These are phyloP conservation scores for Tanytarsus gracilentus DNA, from an alignment of 2,888 invertebrate genomes.

Conservation along the genomic window DNA sequence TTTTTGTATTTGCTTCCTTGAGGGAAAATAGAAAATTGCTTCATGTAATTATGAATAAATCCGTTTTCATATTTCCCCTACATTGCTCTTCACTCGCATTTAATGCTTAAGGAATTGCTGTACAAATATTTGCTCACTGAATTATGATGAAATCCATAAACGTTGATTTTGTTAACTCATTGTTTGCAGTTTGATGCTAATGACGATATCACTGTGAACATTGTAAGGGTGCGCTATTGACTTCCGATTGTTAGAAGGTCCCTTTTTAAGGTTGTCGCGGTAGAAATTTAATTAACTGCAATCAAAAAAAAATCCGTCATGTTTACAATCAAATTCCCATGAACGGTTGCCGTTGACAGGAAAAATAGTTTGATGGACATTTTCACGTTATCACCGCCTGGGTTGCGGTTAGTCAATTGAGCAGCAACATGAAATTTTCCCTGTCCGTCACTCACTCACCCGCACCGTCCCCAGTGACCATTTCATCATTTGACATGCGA, in stretches of 20 bases:
- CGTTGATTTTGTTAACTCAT: slow-evolving; percentile 11
- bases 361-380: slow-evolving; percentile 10
- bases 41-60: slow-evolving; percentile 1
- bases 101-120: not conserved
- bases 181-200: slow-evolving; percentile 13
- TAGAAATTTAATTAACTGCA: not conserved
- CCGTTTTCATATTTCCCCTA: not conserved
- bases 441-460: slow-evolving; percentile 5
- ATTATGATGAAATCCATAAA: not conserved
- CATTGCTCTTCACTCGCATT: too few relatives aligned
- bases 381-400: slow-evolving; percentile 7
- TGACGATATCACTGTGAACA: not conserved
- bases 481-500: slow-evolving; percentile 25
- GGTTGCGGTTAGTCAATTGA: not conserved
- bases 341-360: not conserved
- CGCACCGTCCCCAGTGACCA: slow-evolving; percentile 13
- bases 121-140: not conserved
- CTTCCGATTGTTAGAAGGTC: not conserved
- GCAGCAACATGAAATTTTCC: slow-evolving; percentile 14
- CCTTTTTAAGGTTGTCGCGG: too few relatives aligned
- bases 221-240: not conserved
- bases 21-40: not conserved
- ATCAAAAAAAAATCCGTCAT: not conserved
- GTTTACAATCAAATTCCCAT: slow-evolving; percentile 19
- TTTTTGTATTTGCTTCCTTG: not conserved